A percentile compares a stretch with the other conserved stretches of the same genome.
Evolutionary conservation across 2,113 vertebrate genomes (phyloP).

Genomic region (Riparia riparia): DNA sequence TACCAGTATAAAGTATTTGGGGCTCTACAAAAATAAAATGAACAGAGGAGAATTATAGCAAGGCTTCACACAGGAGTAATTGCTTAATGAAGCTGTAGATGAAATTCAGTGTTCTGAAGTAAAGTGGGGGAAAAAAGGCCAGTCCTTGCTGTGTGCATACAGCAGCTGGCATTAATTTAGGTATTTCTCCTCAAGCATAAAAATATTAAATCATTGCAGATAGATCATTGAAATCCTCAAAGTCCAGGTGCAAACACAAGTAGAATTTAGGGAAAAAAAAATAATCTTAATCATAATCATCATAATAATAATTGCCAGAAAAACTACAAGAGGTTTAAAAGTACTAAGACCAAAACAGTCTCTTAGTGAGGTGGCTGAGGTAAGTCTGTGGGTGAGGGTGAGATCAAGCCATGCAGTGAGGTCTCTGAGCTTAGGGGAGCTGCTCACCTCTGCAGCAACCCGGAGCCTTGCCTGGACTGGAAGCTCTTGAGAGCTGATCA

Average conservation of each 20-base stretch:
- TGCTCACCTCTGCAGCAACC: accelerated
- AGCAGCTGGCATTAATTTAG: not conserved
- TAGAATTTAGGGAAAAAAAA: not conserved
- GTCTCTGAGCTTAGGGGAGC: not conserved
- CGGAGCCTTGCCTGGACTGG: accelerated
- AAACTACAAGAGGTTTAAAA: not conserved
- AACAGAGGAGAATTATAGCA: not conserved
- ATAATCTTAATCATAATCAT: too few relatives aligned
- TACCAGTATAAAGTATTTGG: not conserved
- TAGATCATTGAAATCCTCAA: not conserved
- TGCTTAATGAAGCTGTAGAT: not conserved
- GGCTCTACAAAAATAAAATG: not conserved
- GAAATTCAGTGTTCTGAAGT: not conserved
- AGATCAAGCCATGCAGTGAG: accelerated
- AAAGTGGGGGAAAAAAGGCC: not conserved
- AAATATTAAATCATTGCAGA: not conserved
- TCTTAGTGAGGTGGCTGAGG: not conserved
- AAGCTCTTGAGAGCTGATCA: not conserved
- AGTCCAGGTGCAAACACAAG: not conserved
- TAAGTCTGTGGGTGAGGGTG: not conserved
- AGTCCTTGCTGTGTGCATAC: not conserved
- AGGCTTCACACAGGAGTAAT: not conserved
- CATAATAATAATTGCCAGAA: not conserved
- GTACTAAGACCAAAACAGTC: not conserved
- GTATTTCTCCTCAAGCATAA: not conserved